Evolutionary conservation across 2,888 invertebrate species (phyloP), one percentile per base, ranked within the genome.

Genomic region (Folsomia candida): DNA sequence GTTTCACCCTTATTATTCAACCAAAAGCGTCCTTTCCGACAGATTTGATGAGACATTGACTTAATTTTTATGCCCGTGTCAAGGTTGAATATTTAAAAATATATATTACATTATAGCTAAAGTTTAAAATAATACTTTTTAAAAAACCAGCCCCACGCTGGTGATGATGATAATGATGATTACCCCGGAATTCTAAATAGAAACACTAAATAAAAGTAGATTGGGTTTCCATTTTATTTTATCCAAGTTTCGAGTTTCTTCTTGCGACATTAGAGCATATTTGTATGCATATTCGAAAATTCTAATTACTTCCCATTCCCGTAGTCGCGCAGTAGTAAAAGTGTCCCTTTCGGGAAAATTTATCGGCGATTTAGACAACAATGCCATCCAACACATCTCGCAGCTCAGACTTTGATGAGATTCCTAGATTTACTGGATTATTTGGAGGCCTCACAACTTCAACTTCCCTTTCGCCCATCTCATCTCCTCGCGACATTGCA

Each of bases 271-370:
- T 24, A 60, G 24, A 60, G 61, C 61, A 28, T 61, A 28, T 61
- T 61, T 60, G 54, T 54, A 54, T 54, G 54, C 54, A 54, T 54
- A 54, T 54, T 54, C 54, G 54, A 54, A 54, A 54, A 54, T 54
- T 54, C 54, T 54, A 54, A 54, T 54, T 54, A 54, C n/a, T 54
- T 54, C 20, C 54, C 54, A 22, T 54, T 20, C 54, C 54, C 54
- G n/a, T 54, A 14, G n/a, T 14, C 11, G 6, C 54, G 14, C 6
- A 4, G 54, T 20, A 54, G 54, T 54, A 20, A 54, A 54, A 54
- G 54, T 54, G 54, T 54, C 54, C 6, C 54, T 4, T 6, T 54
- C n/a, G 6, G 11, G 6, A 9, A 54, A 54, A 54, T 54, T 54
- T 54, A 54, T 54, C 6, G 20, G 20, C 20, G 6, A 54, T 54